Base-by-base conservation (phyloP, 2,888 invertebrate genomes). In the Drosophila formosana region DNA sequence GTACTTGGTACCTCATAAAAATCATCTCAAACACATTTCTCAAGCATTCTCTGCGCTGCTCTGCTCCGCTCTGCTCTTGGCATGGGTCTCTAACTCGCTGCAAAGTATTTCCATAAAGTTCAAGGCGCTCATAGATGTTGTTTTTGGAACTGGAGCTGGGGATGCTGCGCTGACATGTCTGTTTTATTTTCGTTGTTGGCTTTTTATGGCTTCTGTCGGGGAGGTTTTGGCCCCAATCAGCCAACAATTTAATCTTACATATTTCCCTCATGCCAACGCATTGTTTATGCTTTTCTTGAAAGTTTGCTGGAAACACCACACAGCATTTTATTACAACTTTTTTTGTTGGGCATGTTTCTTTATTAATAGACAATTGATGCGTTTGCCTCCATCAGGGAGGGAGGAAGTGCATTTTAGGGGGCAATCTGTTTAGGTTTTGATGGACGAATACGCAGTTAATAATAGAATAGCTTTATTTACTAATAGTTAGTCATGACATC, bases 261-360 rank as follows among this genome's bases (percentile, higher is more conserved):
- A 49, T 49, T 34, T 43, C 37, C 50, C 52, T 41, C 63, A 72
- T 79, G 62, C 75, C 69, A 75, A 72, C 78, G 81, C 75, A 67
- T 82, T 84, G 88, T 85, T 88, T 84, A 86, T 86, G 75, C 65
- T 66, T 70, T 64, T 78, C 71, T 75, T 71, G 80, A 82, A 88
- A 88, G 86, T 85, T 88, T 79, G 34, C 49, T 55, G 39, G 26
- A 68, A 74, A 68, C 71, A 73, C 34, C 62, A 63, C 57, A 68
- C 69, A 63, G 45, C 45, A 63, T 50, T 39, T 53, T 41, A 57
- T 37, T 34, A 52, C 18, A 18, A 1, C 18, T 18, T 18, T 66
- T 71, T 34, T 34, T 34, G 11, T 71, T 49, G 62, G 50, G 26
- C 52, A 75, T 78, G 46, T 52, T 65, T 57, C 62, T 62, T 78